Evolutionary conservation across 2,888 invertebrate species (phyloP).

Genomic region (Hypomecis atomaria): DNA sequence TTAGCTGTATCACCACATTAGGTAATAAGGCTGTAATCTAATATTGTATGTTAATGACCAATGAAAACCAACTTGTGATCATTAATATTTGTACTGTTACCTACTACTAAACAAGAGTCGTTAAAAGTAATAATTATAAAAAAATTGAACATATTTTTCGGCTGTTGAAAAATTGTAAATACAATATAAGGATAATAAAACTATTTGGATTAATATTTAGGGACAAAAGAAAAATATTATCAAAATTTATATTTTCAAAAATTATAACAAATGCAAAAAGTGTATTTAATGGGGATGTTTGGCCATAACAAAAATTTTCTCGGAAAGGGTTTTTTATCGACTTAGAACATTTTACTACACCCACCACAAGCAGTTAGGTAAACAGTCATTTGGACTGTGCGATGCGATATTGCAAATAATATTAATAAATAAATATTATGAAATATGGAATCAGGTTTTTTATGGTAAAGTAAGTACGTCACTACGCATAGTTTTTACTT

Average conservation of each 20-base stretch:
- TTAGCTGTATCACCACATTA: conserved; percentile 75
- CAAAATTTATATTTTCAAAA: conserved; percentile 86
- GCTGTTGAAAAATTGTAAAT: conserved; percentile 85
- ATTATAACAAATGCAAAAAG: conserved; percentile 84
- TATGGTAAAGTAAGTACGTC: conserved; percentile 37
- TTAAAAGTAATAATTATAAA: conserved; percentile 82
- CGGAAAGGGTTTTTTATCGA: conserved; percentile 80
- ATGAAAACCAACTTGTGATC: conserved; percentile 86
- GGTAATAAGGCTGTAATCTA: conserved; percentile 81
- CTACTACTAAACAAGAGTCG: conserved; percentile 86
- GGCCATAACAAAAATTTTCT: conserved; percentile 80
- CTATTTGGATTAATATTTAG: conserved; percentile 85
- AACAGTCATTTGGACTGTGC: conserved; percentile 74
- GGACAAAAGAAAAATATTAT: conserved; percentile 83
- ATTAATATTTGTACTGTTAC: conserved; percentile 86
- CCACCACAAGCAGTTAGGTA: conserved; percentile 79
- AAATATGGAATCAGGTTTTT: conserved; percentile 71
- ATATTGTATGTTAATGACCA: conserved; percentile 85
- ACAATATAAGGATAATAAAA: conserved; percentile 84
- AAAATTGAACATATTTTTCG: conserved; percentile 85
- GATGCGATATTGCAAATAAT: conserved; percentile 75
- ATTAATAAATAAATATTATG: conserved; percentile 39
- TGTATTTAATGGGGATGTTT: conserved; percentile 81
- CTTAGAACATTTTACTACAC: conserved; percentile 73
- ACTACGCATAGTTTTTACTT: conserved; percentile 9